Percentiles rank a stretch among this genome's conserved stretches.
phyloP scores from a whole-genome alignment of 2,797 vertebrate species.

The Mus minutoides region DNA sequence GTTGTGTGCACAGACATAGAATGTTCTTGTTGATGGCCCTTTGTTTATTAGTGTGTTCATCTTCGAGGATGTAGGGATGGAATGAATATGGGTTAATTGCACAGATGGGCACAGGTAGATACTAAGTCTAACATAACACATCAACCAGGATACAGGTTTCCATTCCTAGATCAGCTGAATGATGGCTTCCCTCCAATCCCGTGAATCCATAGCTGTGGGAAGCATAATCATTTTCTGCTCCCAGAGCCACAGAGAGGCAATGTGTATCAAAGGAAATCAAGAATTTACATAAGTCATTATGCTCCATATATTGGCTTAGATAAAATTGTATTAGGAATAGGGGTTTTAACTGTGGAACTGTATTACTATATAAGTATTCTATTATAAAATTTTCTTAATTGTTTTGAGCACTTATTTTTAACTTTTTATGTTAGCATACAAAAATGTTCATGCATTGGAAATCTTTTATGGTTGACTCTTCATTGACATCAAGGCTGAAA shows the following conservation, averaged over 20 bases:
- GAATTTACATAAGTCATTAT: neutral
- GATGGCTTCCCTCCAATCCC: neutral
- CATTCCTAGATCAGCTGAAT: neutral
- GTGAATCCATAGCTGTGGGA: neutral
- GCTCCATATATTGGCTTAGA: neutral
- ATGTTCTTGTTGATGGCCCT: neutral
- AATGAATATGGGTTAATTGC: neutral
- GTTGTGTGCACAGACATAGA: neutral
- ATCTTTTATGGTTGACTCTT: neutral
- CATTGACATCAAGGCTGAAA: neutral
- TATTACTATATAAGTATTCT: neutral
- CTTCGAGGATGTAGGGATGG: neutral
- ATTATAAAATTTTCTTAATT: neutral
- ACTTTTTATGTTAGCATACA: neutral
- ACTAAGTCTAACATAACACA: neutral
- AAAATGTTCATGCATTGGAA: neutral
- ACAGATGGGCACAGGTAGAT: neutral
- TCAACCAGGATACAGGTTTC: neutral
- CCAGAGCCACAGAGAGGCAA: neutral
- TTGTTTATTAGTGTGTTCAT: neutral
- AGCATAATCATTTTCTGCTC: neutral
- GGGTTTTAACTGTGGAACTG: neutral
- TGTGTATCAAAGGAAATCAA: neutral
- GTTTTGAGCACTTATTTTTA: neutral
- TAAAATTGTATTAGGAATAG: neutral